Conservation (phyloP, 1,140 invertebrate genomes). For the Heliconius congener region DNA sequence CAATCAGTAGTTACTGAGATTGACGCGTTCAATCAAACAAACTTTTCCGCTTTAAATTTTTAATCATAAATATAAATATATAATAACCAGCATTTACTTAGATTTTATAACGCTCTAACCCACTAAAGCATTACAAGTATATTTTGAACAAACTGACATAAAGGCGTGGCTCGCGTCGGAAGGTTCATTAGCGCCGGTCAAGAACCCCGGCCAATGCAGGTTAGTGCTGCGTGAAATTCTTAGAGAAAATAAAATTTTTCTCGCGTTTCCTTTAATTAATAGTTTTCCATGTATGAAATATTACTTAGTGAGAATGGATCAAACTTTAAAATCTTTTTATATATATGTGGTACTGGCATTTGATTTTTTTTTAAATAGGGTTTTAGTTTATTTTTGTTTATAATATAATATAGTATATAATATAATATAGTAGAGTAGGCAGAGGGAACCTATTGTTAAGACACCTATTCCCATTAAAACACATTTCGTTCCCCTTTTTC, state of each 20-base stretch:
- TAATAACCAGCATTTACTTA: background rate
- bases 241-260: background rate
- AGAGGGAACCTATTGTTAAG: too few relatives aligned
- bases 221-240: constrained; percentile 2
- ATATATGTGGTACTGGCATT: too few relatives aligned
- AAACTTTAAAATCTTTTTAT: too few relatives aligned
- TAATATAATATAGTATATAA: too few relatives aligned
- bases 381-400: too few relatives aligned
- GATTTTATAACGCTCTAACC: background rate
- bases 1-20: too few relatives aligned
- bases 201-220: background rate
- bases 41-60: background rate
- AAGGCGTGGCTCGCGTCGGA: background rate
- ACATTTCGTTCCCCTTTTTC: too few relatives aligned
- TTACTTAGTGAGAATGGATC: background rate
- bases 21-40: too few relatives aligned
- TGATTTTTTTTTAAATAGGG: too few relatives aligned
- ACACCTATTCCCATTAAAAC: too few relatives aligned
- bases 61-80: too few relatives aligned
- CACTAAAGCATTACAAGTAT: background rate
- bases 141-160: background rate
- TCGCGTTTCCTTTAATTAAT: background rate
- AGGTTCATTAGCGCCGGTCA: constrained; percentile 7
- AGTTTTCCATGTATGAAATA: background rate
- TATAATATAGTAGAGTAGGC: too few relatives aligned